Evolutionary conservation across 1,140 invertebrate genomes (phyloP).

Genomic region (Zaprionus gabonicus): DNA sequence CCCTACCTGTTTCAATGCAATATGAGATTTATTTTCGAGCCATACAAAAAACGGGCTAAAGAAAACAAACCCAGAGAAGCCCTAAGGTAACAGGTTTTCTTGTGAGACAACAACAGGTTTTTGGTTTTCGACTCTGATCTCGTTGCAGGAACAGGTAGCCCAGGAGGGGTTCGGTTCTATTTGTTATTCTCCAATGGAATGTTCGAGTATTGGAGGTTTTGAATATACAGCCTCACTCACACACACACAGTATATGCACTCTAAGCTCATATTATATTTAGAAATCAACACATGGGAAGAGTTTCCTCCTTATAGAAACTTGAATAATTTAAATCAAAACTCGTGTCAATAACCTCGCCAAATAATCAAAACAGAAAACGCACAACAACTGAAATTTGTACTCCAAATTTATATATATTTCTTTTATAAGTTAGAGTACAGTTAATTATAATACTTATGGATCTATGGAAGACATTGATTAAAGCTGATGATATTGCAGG

Average conservation of each 20-base stretch:
- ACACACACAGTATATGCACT: neutral
- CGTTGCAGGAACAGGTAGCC: conserved; percentile 57
- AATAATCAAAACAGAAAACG: neutral
- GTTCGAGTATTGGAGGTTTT: conserved; percentile 20
- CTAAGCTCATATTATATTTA: neutral
- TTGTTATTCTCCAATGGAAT: conserved; percentile 61
- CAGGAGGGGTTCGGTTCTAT: conserved; percentile 52
- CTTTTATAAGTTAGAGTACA: neutral
- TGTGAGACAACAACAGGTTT: conserved; percentile 65
- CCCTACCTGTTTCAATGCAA: conserved; percentile 74
- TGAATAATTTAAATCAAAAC: neutral
- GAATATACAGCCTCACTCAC: neutral
- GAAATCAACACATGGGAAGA: neutral
- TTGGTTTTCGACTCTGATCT: conserved; percentile 34
- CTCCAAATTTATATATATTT: neutral
- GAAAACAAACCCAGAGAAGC: conserved; percentile 65
- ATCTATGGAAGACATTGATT: conserved; percentile 56
- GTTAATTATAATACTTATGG: conserved; percentile 36
- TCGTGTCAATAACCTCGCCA: neutral
- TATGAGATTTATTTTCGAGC: conserved; percentile 70
- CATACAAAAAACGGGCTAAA: conserved; percentile 51
- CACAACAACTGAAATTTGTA: neutral
- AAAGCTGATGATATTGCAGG: conserved; percentile 24
- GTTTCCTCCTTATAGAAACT: neutral
- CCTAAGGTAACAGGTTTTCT: conserved; percentile 62